Percentiles rank a stretch among this genome's conserved stretches.
phyloP scores from a whole-genome alignment of 2,888 invertebrate species.

The Mantis religiosa region DNA sequence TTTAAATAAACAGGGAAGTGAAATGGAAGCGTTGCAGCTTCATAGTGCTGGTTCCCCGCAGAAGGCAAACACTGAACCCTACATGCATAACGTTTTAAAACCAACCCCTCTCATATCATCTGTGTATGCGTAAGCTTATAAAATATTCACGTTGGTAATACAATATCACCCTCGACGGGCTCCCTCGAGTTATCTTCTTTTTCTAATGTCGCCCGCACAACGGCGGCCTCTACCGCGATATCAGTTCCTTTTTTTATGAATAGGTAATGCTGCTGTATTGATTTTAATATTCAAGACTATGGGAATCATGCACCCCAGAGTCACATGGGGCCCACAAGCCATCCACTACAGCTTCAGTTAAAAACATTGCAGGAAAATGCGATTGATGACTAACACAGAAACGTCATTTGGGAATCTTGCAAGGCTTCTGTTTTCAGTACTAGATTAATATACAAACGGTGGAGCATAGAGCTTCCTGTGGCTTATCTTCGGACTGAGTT shows the following conservation, averaged over 20 bases:
- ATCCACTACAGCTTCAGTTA: too few relatives aligned
- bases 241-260: constrained; percentile 32
- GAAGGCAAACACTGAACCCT: constrained; percentile 16
- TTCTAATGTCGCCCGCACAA: constrained; percentile 19
- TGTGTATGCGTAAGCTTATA: constrained; percentile 39
- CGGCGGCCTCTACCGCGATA: constrained; percentile 25
- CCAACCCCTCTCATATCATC: constrained; percentile 23
- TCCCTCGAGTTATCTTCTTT: constrained; percentile 17
- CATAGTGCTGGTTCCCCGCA: background rate
- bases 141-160: constrained; percentile 51
- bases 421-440: too few relatives aligned
- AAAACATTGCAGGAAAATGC: too few relatives aligned
- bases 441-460: too few relatives aligned
- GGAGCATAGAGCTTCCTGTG: too few relatives aligned
- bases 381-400: too few relatives aligned
- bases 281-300: constrained; percentile 32
- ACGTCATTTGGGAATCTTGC: too few relatives aligned
- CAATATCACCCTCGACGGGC: constrained; percentile 42
- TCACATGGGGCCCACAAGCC: too few relatives aligned
- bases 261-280: constrained; percentile 33
- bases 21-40: too few relatives aligned
- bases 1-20: too few relatives aligned
- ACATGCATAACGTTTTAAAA: constrained; percentile 23
- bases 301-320: background rate
- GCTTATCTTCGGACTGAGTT: too few relatives aligned